These are phyloP conservation scores for Drosophila mimetica DNA, from an alignment of 2,888 invertebrate species.

Conservation along the genomic window DNA sequence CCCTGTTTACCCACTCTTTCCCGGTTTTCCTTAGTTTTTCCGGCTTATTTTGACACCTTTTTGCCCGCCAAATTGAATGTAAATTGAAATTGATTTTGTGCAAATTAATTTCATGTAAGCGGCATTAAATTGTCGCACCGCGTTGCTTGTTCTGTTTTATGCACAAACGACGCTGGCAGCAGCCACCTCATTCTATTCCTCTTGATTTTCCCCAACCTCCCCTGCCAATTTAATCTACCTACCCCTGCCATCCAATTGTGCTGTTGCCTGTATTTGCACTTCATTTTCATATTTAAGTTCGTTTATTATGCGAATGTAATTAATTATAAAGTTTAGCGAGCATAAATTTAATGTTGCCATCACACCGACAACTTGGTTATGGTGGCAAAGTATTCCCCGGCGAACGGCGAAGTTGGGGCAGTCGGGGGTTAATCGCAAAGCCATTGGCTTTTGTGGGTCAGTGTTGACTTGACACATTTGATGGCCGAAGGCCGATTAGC, in stretches of 20 bases:
- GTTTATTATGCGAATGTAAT: conserved; percentile 76
- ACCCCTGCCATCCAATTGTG: neutral
- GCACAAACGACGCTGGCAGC: conserved; percentile 6
- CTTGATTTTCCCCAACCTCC: neutral
- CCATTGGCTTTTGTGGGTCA: conserved; percentile 25
- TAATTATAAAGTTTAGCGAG: conserved; percentile 70
- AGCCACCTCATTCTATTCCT: neutral
- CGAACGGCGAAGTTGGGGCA: conserved; percentile 1
- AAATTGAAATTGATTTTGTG: conserved; percentile 75
- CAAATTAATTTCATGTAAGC: conserved; percentile 66
- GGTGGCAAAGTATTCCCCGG: conserved; percentile 1
- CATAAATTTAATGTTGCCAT: conserved; percentile 61
- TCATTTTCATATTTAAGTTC: conserved; percentile 75
- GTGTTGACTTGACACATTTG: conserved; percentile 28
- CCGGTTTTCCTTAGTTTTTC: neutral
- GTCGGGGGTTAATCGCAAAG: conserved; percentile 11
- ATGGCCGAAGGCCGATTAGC: conserved; percentile 27
- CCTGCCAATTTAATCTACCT: conserved; percentile 1
- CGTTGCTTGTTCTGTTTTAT: conserved; percentile 21
- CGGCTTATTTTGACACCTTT: conserved; percentile 6
- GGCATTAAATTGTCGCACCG: conserved; percentile 49
- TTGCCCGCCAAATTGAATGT: conserved; percentile 8
- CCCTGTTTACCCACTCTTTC: conserved; percentile 2
- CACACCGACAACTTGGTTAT: conserved; percentile 26
- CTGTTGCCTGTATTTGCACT: conserved; percentile 63